phyloP scores from a whole-genome alignment of 1,140 invertebrate species.

The Acromyrmex charruanus region DNA sequence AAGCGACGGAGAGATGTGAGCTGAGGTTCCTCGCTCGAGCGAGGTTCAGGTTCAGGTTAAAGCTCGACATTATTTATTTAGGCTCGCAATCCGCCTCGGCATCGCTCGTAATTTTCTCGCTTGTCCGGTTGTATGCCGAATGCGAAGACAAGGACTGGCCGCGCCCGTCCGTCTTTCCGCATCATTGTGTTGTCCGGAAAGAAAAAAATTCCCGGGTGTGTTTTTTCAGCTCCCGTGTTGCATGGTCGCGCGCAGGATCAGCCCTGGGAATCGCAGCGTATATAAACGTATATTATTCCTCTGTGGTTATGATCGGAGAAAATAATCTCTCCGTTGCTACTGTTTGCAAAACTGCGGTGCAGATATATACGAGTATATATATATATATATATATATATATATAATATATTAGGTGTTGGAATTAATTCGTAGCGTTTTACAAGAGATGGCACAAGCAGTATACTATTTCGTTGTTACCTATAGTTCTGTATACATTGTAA shows the following conservation, averaged over 20 bases:
- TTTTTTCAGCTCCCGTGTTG: constrained; percentile 38
- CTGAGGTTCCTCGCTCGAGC: not conserved
- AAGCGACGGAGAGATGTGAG: constrained; percentile 18
- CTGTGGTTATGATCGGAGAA: not conserved
- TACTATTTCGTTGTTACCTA: too few relatives aligned
- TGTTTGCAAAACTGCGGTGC: not conserved
- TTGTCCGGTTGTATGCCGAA: constrained; percentile 20
- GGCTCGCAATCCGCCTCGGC: constrained; percentile 47
- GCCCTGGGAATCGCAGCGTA: not conserved
- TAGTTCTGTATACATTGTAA: too few relatives aligned
- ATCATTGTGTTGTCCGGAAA: not conserved
- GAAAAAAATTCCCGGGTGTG: constrained; percentile 22
- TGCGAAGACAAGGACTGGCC: not conserved
- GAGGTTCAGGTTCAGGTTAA: constrained; percentile 17
- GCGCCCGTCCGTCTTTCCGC: not conserved
- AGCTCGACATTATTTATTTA: constrained; percentile 57
- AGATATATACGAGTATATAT: not conserved
- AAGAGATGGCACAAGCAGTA: too few relatives aligned
- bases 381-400: too few relatives aligned
- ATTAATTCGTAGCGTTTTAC: too few relatives aligned
- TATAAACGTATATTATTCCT: not conserved
- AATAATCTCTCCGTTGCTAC: constrained; percentile 6
- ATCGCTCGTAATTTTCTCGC: constrained; percentile 45
- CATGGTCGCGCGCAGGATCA: not conserved
- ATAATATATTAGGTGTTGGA: too few relatives aligned